Base-by-base conservation (phyloP, 2,888 invertebrate species). In the Chesias legatella region DNA sequence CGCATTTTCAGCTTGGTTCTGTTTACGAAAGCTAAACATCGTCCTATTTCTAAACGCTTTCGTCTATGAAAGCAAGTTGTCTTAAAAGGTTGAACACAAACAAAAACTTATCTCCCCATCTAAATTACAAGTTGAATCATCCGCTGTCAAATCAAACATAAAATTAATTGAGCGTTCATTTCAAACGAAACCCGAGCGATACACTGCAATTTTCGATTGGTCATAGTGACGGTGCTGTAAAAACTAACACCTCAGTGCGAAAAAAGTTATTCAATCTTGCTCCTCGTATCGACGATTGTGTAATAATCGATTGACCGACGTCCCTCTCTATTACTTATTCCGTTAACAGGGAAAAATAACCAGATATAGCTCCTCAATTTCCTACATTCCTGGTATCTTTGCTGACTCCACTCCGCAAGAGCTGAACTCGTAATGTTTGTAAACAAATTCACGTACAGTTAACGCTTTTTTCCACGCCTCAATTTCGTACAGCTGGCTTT, bases 161-260 rank as follows among this genome's bases (percentile, higher is more conserved):
- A 79, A 78, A 76, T 79, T 81, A 82, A 84, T 82, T 77, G 78
- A 75, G 72, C 68, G 69, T 77, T 72, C 65, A 67, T 51, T 51
- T 51, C 68, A 65, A 74, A 65, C 59, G 64, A 58, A 33, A 20
- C 56, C 67, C 60, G 61, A 69, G 70, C 66, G 67, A 65, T 71
- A 71, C 56, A 58, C 60, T 79, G 77, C 79, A 77, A 79, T 78
- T 73, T 70, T 55, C 27, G 68, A 64, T 58, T 72, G 64, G 72
- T 81, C 82, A 79, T 80, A 67, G 78, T 80, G 80, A 80, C 74
- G 59, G 63, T 61, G 77, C 77, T 65, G 72, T 75, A 83, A 81
- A 84, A 83, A 79, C 66, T 69, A 73, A 79, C 78, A 76, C 75
- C 72, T 74, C 47, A 42, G 54, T 36, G 50, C 53, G 53, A 60